Evolutionary conservation across 2,888 invertebrate species (phyloP).

Genomic region (Polia nebulosa): DNA sequence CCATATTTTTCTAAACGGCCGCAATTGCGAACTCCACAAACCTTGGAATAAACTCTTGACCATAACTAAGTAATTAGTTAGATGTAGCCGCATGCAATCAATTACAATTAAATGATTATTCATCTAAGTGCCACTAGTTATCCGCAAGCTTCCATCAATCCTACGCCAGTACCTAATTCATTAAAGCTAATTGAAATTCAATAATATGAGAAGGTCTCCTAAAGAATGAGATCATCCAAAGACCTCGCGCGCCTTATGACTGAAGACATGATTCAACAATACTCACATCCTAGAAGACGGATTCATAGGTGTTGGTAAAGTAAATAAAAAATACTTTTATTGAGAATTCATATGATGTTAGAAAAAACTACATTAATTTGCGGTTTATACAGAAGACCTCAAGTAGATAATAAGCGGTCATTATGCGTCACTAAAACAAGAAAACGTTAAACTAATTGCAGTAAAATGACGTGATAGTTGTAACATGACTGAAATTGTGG

Average conservation of each 20-base stretch:
- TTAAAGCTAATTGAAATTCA: constrained; percentile 71
- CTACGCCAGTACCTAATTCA: constrained; percentile 50
- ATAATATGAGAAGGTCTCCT: constrained; percentile 76
- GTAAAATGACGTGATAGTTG: constrained; percentile 27
- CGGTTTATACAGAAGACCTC: constrained; percentile 48
- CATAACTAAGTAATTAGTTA: constrained; percentile 57
- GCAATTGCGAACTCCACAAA: constrained; percentile 37
- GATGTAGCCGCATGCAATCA: constrained; percentile 58
- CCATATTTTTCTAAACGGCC: neutral
- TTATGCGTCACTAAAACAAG: constrained; percentile 41
- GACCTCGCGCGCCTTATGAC: constrained; percentile 84
- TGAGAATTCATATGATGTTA: constrained; percentile 26
- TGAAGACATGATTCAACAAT: constrained; percentile 82
- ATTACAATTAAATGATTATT: constrained; percentile 61
- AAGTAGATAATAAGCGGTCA: constrained; percentile 48
- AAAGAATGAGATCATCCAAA: constrained; percentile 83
- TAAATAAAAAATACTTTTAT: constrained; percentile 49
- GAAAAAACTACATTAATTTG: constrained; percentile 65
- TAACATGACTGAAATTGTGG: constrained; percentile 20
- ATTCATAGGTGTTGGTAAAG: constrained; percentile 56
- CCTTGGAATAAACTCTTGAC: constrained; percentile 57
- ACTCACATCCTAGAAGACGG: constrained; percentile 63
- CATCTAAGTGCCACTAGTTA: constrained; percentile 53
- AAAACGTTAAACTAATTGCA: constrained; percentile 58
- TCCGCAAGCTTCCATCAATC: constrained; percentile 42